Conservation (phyloP, 1,140 invertebrate genomes). For the Colletes gigas region DNA sequence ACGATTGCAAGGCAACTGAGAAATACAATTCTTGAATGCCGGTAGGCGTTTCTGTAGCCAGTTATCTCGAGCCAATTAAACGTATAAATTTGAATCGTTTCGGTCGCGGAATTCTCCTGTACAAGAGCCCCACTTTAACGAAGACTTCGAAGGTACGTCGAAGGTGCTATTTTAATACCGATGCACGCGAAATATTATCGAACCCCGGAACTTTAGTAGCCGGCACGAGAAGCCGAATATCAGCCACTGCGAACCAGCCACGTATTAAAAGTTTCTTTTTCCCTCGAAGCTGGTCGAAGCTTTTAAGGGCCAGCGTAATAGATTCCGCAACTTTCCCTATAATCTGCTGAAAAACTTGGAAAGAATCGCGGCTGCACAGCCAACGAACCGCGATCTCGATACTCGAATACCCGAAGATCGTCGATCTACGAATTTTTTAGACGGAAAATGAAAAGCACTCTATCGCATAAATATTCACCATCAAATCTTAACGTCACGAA, state of each 20-base stretch:
- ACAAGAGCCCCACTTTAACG: no score
- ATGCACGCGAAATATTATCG: background rate
- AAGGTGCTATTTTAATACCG: constrained; percentile 3
- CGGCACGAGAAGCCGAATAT: background rate
- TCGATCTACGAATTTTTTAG: background rate
- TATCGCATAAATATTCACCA: no score
- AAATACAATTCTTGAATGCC: no score
- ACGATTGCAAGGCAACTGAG: no score
- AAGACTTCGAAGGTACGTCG: no score
- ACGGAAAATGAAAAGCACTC: no score
- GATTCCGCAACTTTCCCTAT: constrained; percentile 16
- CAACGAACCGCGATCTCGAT: background rate
- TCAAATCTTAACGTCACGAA: no score
- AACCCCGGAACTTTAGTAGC: background rate
- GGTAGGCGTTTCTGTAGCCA: no score
- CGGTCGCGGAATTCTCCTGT: no score
- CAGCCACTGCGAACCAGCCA: background rate
- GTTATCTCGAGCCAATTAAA: no score
- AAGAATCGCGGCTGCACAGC: background rate
- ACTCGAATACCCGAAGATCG: background rate
- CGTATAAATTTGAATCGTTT: no score
- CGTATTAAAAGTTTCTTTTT: constrained; percentile 8
- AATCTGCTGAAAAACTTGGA: background rate
- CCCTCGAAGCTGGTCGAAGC: no score
- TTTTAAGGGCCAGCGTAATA: background rate